Conservation (phyloP, 2,888 invertebrate species). For the Parasteatoda lunata region DNA sequence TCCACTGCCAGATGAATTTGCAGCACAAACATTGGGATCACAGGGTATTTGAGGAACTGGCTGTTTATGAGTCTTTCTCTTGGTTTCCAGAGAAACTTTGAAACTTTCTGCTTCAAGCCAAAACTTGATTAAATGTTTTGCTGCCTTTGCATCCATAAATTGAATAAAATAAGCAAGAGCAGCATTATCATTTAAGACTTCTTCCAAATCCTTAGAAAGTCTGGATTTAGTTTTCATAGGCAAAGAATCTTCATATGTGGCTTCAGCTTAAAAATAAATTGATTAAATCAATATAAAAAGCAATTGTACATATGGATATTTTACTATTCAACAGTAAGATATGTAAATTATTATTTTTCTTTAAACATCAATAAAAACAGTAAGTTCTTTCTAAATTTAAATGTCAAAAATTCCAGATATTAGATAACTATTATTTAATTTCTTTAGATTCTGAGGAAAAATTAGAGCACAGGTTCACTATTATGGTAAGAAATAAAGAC, state of each 20-base stretch:
- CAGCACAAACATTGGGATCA: background rate
- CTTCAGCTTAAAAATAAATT: constrained; percentile 64
- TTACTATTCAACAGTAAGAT: too few relatives aligned
- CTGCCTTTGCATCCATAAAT: constrained; percentile 84
- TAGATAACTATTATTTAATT: too few relatives aligned
- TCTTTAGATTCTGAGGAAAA: too few relatives aligned
- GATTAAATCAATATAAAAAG: background rate
- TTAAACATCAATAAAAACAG: too few relatives aligned
- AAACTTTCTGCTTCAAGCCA: constrained; percentile 77
- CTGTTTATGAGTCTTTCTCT: constrained; percentile 24
- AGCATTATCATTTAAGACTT: constrained; percentile 85
- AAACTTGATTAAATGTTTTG: constrained; percentile 76
- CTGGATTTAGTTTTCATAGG: constrained; percentile 72
- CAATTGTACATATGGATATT: background rate
- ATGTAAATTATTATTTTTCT: too few relatives aligned
- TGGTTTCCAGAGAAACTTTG: constrained; percentile 63
- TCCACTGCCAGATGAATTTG: background rate
- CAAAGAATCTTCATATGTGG: constrained; percentile 68
- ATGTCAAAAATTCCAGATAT: too few relatives aligned
- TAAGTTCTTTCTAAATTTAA: too few relatives aligned
- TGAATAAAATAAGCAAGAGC: constrained; percentile 89
- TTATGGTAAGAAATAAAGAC: too few relatives aligned
- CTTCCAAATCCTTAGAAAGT: constrained; percentile 83
- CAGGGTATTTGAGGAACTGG: background rate
- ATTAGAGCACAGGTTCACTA: too few relatives aligned